These are phyloP conservation scores for Meloidogyne hapla DNA, from an alignment of 1,140 invertebrate species.

Conservation along the genomic window DNA sequence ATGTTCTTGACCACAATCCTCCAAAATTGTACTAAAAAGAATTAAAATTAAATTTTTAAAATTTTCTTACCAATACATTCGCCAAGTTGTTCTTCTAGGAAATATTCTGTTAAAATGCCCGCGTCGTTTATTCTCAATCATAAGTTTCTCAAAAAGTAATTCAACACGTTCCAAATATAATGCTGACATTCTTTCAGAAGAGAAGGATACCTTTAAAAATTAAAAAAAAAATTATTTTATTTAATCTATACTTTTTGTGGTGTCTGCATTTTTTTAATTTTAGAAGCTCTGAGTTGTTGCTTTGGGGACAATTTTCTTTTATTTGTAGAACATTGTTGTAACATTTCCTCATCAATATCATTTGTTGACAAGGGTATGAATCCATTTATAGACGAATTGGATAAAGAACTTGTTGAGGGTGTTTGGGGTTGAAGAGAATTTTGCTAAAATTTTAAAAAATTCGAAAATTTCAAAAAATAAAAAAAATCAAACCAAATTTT, in stretches of 20 bases:
- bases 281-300: not conserved
- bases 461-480: not conserved
- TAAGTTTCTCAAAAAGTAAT: slow-evolving; percentile 74
- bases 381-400: not conserved
- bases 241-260: not conserved
- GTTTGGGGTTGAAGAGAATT: not conserved
- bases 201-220: slow-evolving; percentile 25
- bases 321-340: not conserved
- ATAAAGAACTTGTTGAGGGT: not conserved
- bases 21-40: slow-evolving; percentile 45
- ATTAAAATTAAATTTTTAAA: slow-evolving; percentile 16
- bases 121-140: slow-evolving; percentile 77
- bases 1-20: slow-evolving; percentile 47
- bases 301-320: not conserved
- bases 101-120: slow-evolving; percentile 89
- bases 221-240: no score
- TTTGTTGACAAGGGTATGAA: not conserved
- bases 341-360: not conserved
- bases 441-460: not conserved
- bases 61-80: slow-evolving; percentile 40
- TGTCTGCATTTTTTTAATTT: not conserved
- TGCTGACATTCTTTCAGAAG: slow-evolving; percentile 27
- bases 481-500: no score
- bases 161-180: slow-evolving; percentile 36
- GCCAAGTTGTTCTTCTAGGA: slow-evolving; percentile 75